Evolutionary conservation across 2,888 invertebrate genomes (phyloP).

Genomic region (Urechis unicinctus): DNA sequence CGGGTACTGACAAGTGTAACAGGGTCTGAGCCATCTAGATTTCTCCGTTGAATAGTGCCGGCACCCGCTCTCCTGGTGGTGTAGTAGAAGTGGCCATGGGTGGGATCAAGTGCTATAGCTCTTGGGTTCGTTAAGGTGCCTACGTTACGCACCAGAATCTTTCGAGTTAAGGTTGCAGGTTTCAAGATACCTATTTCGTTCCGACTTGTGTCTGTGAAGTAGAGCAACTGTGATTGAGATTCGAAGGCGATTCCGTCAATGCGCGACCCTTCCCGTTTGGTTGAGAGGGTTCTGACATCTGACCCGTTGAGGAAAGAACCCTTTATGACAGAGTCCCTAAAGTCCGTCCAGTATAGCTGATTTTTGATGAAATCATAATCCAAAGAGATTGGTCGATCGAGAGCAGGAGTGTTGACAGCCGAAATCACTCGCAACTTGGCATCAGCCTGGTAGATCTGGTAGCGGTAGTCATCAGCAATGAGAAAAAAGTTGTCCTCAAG

Average conservation of each 20-base stretch:
- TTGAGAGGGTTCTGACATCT: constrained; percentile 6
- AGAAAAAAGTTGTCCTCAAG: constrained; percentile 34
- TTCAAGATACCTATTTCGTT: constrained; percentile 32
- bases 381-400: constrained; percentile 64
- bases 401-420: constrained; percentile 12
- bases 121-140: not conserved
- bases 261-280: constrained; percentile 27
- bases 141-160: constrained; percentile 21
- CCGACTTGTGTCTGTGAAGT: constrained; percentile 34
- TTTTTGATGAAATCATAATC: constrained; percentile 75
- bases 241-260: constrained; percentile 41
- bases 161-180: constrained; percentile 23
- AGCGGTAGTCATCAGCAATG: constrained; percentile 51
- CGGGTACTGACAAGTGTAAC: not conserved
- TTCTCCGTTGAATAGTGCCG: not conserved
- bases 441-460: constrained; percentile 71
- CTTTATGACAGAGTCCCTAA: constrained; percentile 50
- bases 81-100: not conserved
- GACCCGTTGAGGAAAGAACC: constrained; percentile 28
- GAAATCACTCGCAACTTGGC: constrained; percentile 55
- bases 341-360: constrained; percentile 72
- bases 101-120: constrained; percentile 1
- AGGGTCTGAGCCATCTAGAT: not conserved
- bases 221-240: constrained; percentile 33
- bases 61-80: not conserved